These are phyloP conservation scores for Noctua janthina DNA, from an alignment of 2,888 invertebrate species.

Conservation along the genomic window DNA sequence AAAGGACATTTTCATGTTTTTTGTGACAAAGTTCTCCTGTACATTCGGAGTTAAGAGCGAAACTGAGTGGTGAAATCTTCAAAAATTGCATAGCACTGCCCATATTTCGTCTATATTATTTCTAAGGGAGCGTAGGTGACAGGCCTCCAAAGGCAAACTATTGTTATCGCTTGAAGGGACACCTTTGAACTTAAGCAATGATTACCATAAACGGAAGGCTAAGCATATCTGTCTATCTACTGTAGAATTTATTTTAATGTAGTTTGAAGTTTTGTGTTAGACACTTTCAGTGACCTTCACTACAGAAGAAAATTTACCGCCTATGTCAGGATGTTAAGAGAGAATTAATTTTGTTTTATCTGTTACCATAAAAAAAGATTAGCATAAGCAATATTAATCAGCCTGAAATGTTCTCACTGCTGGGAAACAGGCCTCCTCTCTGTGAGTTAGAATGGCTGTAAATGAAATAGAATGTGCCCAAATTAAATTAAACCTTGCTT, in stretches of 20 bases:
- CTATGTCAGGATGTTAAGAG: neutral
- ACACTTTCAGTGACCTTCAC: neutral
- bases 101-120: conserved; percentile 65
- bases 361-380: too few relatives aligned
- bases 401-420: too few relatives aligned
- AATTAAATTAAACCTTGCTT: too few relatives aligned
- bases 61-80: neutral
- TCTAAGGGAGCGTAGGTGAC: conserved; percentile 68
- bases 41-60: neutral
- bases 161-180: conserved; percentile 72
- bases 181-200: conserved; percentile 79
- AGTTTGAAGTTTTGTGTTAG: conserved; percentile 22
- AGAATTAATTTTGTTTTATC: neutral
- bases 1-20: neutral
- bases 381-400: too few relatives aligned
- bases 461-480: too few relatives aligned
- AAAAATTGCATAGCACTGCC: conserved; percentile 12
- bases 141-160: conserved; percentile 62
- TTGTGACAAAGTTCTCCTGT: neutral
- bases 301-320: neutral
- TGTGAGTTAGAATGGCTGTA: too few relatives aligned
- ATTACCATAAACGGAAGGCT: conserved; percentile 58
- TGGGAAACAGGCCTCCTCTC: too few relatives aligned
- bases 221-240: conserved; percentile 21
- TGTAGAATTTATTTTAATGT: conserved; percentile 13